Percentiles rank a stretch among this genome's conserved stretches.
Evolutionary conservation across 2,113 vertebrate genomes (phyloP).

Genomic region (Manacus vitellinus): DNA sequence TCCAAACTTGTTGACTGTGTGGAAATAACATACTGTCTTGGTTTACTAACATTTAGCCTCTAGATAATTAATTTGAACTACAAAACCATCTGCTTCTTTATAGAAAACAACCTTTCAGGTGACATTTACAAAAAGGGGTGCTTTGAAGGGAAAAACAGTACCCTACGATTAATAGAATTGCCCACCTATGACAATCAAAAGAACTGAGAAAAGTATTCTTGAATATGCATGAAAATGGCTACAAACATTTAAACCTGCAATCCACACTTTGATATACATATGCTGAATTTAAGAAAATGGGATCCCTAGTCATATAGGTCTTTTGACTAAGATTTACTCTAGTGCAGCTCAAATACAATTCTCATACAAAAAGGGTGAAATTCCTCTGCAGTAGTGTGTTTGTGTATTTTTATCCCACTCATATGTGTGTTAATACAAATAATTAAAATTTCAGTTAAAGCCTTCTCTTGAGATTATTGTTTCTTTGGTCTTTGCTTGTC

Average conservation of each 20-base stretch:
- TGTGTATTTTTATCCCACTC: not conserved
- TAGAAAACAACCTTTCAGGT: not conserved
- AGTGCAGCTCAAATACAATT: not conserved
- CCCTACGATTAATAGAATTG: accelerated
- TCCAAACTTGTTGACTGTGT: not conserved
- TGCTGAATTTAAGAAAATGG: not conserved
- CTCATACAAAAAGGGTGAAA: not conserved
- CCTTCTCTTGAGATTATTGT: not conserved
- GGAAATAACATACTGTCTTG: not conserved
- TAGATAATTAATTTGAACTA: not conserved
- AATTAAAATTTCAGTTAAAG: not conserved
- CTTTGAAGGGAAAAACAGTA: not conserved
- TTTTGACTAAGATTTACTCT: not conserved
- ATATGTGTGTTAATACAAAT: not conserved
- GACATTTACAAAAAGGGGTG: not conserved
- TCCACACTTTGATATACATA: not conserved
- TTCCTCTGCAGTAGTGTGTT: not conserved
- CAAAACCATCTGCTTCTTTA: not conserved
- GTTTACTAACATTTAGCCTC: not conserved
- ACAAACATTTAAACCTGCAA: not conserved
- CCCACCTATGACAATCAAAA: not conserved
- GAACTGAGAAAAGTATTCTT: not conserved
- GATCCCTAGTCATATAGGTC: not conserved
- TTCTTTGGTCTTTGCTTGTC: not conserved
- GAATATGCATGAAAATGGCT: not conserved